Evolutionary conservation across 2,888 invertebrate species (phyloP).

Genomic region (Leptinotarsa juncta): DNA sequence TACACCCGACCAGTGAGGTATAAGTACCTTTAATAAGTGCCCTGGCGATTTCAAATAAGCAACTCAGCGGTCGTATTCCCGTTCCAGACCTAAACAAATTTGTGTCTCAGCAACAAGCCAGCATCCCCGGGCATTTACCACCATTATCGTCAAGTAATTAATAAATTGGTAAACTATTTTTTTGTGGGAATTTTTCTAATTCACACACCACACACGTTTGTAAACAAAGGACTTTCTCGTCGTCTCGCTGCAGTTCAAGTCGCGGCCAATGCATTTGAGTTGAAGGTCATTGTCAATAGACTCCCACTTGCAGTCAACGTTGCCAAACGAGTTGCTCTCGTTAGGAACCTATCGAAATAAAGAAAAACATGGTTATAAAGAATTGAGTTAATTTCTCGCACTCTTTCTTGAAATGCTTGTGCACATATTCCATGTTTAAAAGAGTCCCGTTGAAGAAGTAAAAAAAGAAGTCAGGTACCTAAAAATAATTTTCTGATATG

Average conservation of each 20-base stretch:
- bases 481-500: too few species aligned
- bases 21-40: conserved; percentile 23
- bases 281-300: conserved; percentile 61
- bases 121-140: conserved; percentile 9
- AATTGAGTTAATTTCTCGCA: background rate
- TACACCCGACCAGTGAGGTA: conserved; percentile 30
- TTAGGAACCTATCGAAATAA: background rate
- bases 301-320: conserved; percentile 52
- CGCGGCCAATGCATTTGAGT: conserved; percentile 60
- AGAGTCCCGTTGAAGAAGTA: too few species aligned
- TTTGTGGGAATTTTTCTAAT: conserved; percentile 9
- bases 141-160: conserved; percentile 16
- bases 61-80: conserved; percentile 8
- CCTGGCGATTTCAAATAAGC: conserved; percentile 19
- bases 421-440: too few species aligned
- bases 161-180: conserved; percentile 6
- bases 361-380: background rate
- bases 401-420: background rate
- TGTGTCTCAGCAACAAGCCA: background rate
- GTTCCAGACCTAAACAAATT: conserved; percentile 4
- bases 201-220: conserved; percentile 35
- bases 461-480: too few species aligned
- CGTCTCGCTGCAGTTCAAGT: conserved; percentile 44
- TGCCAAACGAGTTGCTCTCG: conserved; percentile 36
- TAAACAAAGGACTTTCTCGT: conserved; percentile 50